phyloP scores from a whole-genome alignment of 2,113 vertebrate genomes.

The Gopherus flavomarginatus region DNA sequence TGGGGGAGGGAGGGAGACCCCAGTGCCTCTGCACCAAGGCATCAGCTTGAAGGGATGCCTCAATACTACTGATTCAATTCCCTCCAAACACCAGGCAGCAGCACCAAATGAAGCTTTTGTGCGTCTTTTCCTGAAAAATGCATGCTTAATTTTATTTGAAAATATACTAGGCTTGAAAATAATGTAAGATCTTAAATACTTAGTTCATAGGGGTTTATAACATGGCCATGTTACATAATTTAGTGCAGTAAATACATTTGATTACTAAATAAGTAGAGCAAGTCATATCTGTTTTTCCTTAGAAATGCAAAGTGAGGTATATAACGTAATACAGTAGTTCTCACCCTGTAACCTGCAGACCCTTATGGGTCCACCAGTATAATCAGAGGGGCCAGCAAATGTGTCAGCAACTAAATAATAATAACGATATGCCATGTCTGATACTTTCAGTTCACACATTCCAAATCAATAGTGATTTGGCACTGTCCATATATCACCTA shows the following conservation, averaged over 20 bases:
- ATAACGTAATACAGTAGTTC: not conserved
- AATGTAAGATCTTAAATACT: too few relatives aligned
- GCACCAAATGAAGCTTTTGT: not conserved
- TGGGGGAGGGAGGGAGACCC: not conserved
- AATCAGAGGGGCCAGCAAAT: too few relatives aligned
- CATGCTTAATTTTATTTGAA: not conserved
- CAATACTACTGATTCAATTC: not conserved
- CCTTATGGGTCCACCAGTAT: too few relatives aligned
- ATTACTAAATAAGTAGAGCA: not conserved
- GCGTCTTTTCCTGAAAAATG: not conserved
- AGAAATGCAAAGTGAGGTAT: not conserved
- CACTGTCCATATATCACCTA: too few relatives aligned
- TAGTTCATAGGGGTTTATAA: not conserved
- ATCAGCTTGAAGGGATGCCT: not conserved
- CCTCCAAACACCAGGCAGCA: not conserved
- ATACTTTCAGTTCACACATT: too few relatives aligned
- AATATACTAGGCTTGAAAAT: not conserved
- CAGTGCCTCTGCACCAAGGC: not conserved
- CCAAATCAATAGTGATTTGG: too few relatives aligned
- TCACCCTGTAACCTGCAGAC: too few relatives aligned
- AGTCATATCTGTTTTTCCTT: not conserved
- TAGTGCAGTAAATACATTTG: not conserved
- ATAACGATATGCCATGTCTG: too few relatives aligned
- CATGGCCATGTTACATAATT: not conserved
- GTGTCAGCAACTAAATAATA: too few relatives aligned